A percentile compares a stretch with the other conserved stretches of the same genome.
These are phyloP conservation scores for Allolobophora icterica DNA, from an alignment of 2,888 invertebrate genomes.

Conservation along the genomic window DNA sequence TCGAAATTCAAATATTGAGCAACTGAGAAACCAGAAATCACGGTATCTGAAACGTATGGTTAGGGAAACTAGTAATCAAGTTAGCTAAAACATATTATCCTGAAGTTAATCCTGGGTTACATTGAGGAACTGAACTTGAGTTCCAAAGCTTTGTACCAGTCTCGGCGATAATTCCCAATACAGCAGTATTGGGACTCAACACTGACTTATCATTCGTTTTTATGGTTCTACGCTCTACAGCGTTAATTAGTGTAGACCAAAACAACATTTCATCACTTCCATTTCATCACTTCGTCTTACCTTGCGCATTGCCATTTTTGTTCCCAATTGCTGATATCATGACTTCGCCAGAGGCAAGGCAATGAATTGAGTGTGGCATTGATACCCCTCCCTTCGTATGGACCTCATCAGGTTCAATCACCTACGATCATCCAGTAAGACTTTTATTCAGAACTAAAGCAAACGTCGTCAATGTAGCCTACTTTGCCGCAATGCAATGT, in stretches of 20 bases:
- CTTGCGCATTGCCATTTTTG: constrained; percentile 77
- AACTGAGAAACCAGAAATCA: no score
- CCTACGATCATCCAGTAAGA: constrained; percentile 67
- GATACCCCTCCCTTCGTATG: constrained; percentile 74
- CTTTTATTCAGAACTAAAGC: not conserved
- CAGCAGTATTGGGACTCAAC: no score
- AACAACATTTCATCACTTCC: not conserved
- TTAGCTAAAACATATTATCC: no score
- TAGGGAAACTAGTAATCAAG: no score
- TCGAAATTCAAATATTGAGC: no score
- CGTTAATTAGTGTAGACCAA: not conserved
- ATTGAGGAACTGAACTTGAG: no score
- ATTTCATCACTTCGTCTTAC: not conserved
- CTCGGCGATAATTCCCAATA: no score
- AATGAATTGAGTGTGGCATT: constrained; percentile 93
- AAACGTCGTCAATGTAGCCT: not conserved
- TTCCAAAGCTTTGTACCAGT: no score
- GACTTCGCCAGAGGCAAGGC: constrained; percentile 87
- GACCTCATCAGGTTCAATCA: constrained; percentile 81
- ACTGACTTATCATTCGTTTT: not conserved
- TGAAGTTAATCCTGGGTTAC: no score
- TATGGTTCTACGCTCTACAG: not conserved
- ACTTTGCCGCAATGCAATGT: not conserved
- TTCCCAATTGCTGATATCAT: constrained; percentile 96
- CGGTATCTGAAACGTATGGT: no score